These are phyloP conservation scores for Tragelaphus strepsiceros DNA, from an alignment of 2,113 vertebrate genomes.

Conservation along the genomic window DNA sequence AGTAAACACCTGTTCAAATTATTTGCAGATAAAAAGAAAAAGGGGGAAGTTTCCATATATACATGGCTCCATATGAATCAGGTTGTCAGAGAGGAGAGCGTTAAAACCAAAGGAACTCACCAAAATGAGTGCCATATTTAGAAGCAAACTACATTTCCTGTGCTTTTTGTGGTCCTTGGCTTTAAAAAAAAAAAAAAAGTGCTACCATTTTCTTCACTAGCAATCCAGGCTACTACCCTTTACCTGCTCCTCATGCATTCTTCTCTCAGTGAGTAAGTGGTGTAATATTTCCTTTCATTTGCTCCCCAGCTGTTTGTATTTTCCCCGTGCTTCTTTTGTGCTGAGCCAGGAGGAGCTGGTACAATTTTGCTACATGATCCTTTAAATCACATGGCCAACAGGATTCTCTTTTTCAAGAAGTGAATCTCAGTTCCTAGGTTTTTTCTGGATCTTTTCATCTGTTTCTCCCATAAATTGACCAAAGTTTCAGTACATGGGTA, in stretches of 20 bases:
- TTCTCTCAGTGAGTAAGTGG: too few species aligned
- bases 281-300: not conserved
- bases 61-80: not conserved
- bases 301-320: not conserved
- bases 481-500: not conserved
- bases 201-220: not conserved
- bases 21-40: not conserved
- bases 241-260: not conserved
- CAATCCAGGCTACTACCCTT: accelerated
- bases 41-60: accelerated
- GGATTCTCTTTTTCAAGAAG: not conserved
- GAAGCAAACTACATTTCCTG: not conserved
- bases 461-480: too few species aligned
- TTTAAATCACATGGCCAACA: not conserved
- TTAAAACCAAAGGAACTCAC: not conserved
- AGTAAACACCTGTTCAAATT: not conserved
- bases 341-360: not conserved
- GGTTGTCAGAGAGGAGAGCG: not conserved
- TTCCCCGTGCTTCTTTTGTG: too few species aligned
- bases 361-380: not conserved
- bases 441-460: not conserved
- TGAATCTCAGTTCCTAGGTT: too few species aligned
- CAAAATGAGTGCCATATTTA: accelerated
- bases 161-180: accelerated
- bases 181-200: not conserved